These are phyloP conservation scores for Meandrusa payeni DNA, from an alignment of 2,888 invertebrate genomes.

Conservation along the genomic window DNA sequence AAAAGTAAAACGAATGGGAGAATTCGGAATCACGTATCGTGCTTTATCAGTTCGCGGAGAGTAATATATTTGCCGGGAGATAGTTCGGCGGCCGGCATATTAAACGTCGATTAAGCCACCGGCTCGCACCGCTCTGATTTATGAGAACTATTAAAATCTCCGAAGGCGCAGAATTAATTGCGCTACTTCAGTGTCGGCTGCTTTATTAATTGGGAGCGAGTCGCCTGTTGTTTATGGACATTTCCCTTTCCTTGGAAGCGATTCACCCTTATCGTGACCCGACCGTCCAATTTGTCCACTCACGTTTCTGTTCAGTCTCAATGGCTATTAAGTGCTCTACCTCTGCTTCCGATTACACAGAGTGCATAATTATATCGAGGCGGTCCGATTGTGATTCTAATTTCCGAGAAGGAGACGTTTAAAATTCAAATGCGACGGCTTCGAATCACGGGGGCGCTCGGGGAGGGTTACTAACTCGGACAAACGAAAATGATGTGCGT, in stretches of 20 bases:
- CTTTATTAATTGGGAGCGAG: slow-evolving; percentile 78
- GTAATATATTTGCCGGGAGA: slow-evolving; percentile 41
- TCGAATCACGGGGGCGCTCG: slow-evolving; percentile 45
- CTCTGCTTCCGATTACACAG: slow-evolving; percentile 49
- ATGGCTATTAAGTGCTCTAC: slow-evolving; percentile 72
- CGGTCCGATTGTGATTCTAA: slow-evolving; percentile 37
- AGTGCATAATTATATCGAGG: slow-evolving; percentile 25
- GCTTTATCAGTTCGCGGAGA: slow-evolving; percentile 42
- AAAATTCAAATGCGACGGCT: slow-evolving; percentile 59
- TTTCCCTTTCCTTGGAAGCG: slow-evolving; percentile 59
- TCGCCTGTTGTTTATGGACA: slow-evolving; percentile 76
- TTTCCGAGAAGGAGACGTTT: slow-evolving; percentile 37
- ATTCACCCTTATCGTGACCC: slow-evolving; percentile 69
- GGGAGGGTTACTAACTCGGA: slow-evolving; percentile 62
- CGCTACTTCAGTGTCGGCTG: slow-evolving; percentile 74
- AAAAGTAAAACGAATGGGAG: slow-evolving; percentile 33
- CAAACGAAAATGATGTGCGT: slow-evolving; percentile 65
- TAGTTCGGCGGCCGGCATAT: slow-evolving; percentile 61
- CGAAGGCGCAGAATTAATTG: slow-evolving; percentile 80
- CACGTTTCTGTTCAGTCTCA: slow-evolving; percentile 72
- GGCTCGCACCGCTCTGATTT: slow-evolving; percentile 66
- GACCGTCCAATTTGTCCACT: slow-evolving; percentile 75
- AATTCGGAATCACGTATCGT: slow-evolving; percentile 46
- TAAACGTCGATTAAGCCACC: slow-evolving; percentile 79
- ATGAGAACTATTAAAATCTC: slow-evolving; percentile 80